Evolutionary conservation across 2,888 invertebrate genomes (phyloP).

Genomic region (Cryptus armator): DNA sequence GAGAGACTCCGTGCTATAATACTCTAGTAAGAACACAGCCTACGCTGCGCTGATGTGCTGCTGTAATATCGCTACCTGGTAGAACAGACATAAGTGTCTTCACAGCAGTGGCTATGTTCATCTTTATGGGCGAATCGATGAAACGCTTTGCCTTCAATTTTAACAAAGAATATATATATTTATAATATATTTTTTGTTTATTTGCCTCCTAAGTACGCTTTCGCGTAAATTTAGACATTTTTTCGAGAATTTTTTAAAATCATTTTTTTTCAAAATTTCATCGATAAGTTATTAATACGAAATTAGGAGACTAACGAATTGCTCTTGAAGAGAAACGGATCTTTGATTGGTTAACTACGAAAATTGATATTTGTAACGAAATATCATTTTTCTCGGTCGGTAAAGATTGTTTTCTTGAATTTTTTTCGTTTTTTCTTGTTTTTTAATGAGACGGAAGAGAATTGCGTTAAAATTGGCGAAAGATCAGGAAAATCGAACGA

Average conservation of each 20-base stretch:
- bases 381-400: no score
- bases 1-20: slow-evolving; percentile 44
- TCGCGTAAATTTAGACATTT: background rate
- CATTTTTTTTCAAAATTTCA: background rate
- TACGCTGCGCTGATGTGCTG: slow-evolving; percentile 30
- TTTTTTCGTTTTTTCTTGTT: background rate
- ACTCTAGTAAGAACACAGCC: slow-evolving; percentile 38
- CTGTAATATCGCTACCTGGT: slow-evolving; percentile 43
- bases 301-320: no score
- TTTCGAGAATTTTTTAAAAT: background rate
- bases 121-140: background rate
- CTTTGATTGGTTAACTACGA: no score
- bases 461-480: background rate
- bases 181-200: background rate
- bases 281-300: no score
- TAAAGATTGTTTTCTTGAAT: no score
- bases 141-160: background rate
- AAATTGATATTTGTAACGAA: no score
- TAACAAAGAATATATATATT: background rate
- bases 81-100: slow-evolving; percentile 4
- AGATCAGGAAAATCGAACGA: background rate
- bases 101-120: background rate
- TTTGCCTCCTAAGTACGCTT: background rate
- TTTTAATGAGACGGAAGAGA: background rate
- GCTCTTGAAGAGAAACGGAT: no score